These are phyloP conservation scores for Phortica okadai DNA, from an alignment of 2,888 invertebrate genomes.

Conservation along the genomic window DNA sequence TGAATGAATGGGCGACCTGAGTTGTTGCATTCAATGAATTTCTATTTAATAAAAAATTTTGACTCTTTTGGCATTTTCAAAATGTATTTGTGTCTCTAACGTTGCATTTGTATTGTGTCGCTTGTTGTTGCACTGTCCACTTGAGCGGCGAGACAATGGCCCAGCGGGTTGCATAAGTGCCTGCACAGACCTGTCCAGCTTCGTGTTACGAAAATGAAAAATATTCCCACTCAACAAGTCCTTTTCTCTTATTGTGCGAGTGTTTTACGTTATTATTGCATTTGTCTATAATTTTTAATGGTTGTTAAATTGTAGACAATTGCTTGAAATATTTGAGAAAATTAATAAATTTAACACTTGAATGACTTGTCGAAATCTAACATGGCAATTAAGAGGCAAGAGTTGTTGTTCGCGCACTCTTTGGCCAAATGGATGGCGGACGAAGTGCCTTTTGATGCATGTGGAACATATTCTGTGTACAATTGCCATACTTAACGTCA, in stretches of 20 bases:
- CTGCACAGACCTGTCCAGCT: background rate
- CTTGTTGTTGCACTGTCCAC: conserved; percentile 1
- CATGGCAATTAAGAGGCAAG: conserved; percentile 24
- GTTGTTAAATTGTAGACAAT: conserved; percentile 26
- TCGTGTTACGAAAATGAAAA: conserved; percentile 10
- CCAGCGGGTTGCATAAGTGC: conserved; percentile 26
- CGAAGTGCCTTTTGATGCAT: background rate
- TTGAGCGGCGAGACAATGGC: conserved; percentile 23
- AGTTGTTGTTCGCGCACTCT: background rate
- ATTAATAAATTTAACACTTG: conserved; percentile 70
- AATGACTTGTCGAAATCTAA: conserved; percentile 68
- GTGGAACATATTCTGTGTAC: no score
- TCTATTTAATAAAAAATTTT: conserved; percentile 18
- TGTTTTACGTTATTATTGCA: background rate
- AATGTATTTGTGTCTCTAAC: conserved; percentile 17
- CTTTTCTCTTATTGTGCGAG: background rate
- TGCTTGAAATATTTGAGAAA: conserved; percentile 39
- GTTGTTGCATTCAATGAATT: conserved; percentile 21
- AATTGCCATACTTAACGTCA: no score
- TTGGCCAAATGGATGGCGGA: no score
- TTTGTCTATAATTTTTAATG: conserved; percentile 30
- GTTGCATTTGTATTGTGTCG: background rate
- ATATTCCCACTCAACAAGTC: conserved; percentile 27
- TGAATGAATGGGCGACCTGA: conserved; percentile 31
- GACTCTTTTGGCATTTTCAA: conserved; percentile 23